Conservation (phyloP, 2,113 vertebrate genomes). For the Capricornis sumatraensis region DNA sequence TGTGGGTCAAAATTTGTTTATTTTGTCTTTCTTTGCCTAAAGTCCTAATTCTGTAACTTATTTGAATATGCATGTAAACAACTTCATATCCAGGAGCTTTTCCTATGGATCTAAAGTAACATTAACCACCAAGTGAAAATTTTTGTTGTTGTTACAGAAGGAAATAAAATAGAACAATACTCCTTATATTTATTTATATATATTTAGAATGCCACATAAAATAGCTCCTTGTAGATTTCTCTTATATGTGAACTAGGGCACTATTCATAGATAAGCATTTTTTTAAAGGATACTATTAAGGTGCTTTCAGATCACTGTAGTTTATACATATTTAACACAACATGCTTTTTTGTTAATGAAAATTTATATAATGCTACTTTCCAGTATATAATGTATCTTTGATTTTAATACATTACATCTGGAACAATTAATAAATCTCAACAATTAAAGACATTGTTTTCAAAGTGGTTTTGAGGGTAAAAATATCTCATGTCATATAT, state of each 20-base stretch:
- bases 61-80: neutral
- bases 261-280: neutral
- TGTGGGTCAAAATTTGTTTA: neutral
- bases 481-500: neutral
- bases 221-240: neutral
- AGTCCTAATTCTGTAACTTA: neutral
- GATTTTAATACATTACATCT: neutral
- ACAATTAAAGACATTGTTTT: neutral
- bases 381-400: neutral
- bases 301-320: neutral
- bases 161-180: neutral
- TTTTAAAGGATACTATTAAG: neutral
- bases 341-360: neutral
- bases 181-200: neutral
- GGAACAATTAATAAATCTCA: neutral
- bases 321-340: neutral
- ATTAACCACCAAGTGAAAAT: neutral
- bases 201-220: neutral
- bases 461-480: neutral
- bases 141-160: neutral
- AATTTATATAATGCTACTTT: neutral
- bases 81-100: neutral
- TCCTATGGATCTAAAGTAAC: neutral
- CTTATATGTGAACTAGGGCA: neutral
- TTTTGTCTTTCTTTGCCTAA: neutral